Evolutionary conservation across 2,113 vertebrate species (phyloP).

Genomic region (Glaucidium brasilianum): DNA sequence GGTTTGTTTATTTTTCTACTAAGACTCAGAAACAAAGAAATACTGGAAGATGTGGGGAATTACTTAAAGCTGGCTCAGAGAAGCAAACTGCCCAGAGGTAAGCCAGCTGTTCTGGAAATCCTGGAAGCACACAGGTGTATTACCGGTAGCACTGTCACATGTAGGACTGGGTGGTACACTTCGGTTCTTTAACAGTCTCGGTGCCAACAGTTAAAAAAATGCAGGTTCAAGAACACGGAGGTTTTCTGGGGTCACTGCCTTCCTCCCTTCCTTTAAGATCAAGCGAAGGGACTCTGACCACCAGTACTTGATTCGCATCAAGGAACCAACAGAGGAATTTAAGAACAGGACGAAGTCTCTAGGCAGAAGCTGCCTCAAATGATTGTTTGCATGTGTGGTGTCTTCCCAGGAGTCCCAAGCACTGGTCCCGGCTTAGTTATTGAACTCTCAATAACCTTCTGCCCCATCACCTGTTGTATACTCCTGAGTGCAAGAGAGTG

Average conservation of each 20-base stretch:
- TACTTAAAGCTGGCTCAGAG: not conserved
- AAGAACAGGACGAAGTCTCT: not conserved
- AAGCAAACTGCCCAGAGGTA: not conserved
- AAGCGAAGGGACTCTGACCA: not conserved
- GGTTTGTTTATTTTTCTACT: not conserved
- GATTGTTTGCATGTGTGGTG: not conserved
- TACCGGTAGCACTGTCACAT: not conserved
- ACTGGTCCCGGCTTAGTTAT: not conserved
- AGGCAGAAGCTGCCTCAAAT: not conserved
- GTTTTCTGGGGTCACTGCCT: not conserved
- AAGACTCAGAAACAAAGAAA: not conserved
- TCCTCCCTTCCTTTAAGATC: not conserved
- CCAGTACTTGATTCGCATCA: not conserved
- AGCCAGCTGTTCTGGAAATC: not conserved
- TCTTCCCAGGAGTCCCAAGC: not conserved
- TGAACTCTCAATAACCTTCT: not conserved
- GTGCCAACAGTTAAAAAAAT: not conserved
- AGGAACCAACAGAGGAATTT: not conserved
- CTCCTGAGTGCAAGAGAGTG: not conserved
- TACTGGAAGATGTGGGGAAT: not conserved
- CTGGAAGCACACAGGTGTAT: not conserved
- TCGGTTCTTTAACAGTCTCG: not conserved
- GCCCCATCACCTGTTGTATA: not conserved
- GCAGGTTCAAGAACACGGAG: rapidly evolving
- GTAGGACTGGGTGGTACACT: not conserved